These are phyloP conservation scores for Drosophila longiperda DNA, from an alignment of 2,888 invertebrate genomes.

Conservation along the genomic window DNA sequence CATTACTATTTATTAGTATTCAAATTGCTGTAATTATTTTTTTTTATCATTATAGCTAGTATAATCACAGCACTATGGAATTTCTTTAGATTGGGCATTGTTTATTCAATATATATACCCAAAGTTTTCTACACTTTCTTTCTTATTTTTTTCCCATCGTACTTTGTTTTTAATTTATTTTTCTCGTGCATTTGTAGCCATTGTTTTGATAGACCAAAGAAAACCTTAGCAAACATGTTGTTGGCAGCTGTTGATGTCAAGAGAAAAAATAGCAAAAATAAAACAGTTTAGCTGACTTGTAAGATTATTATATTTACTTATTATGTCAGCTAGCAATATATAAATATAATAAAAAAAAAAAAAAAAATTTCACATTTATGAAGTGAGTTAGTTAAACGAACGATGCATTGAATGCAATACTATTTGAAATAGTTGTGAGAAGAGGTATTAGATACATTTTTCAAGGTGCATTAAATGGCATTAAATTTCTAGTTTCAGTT, in stretches of 20 bases:
- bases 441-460: neutral
- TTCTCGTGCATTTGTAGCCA: neutral
- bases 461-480: neutral
- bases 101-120: neutral
- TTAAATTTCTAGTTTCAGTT: neutral
- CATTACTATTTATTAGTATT: neutral
- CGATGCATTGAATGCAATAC: neutral
- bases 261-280: neutral
- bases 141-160: neutral
- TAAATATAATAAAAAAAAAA: neutral
- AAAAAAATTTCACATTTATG: neutral
- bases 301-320: neutral
- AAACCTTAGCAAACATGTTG: neutral
- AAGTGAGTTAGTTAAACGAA: neutral
- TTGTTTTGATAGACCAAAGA: neutral
- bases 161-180: neutral
- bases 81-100: neutral
- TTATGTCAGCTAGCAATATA: neutral
- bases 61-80: neutral
- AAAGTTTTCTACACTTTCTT: neutral
- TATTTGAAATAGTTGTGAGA: neutral
- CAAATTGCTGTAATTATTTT: neutral
- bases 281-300: neutral
- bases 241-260: neutral
- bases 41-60: neutral